These are phyloP conservation scores for Columba guinea DNA, from an alignment of 2,797 vertebrate genomes.

Conservation along the genomic window DNA sequence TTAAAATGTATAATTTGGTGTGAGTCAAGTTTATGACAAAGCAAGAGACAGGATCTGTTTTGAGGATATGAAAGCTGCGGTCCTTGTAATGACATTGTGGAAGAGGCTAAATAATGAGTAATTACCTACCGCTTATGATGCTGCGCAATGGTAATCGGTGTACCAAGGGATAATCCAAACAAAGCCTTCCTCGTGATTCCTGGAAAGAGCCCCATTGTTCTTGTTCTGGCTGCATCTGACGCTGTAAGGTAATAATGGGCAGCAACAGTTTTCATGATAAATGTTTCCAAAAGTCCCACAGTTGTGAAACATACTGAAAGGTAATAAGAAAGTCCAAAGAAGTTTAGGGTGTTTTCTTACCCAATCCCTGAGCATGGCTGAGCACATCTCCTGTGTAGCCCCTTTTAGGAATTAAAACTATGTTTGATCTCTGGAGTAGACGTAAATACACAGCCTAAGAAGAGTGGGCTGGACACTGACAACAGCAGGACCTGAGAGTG, in stretches of 20 bases:
- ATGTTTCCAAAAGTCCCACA: background rate
- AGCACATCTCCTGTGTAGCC: background rate
- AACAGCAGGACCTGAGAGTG: background rate
- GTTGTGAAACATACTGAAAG: background rate
- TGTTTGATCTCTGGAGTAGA: background rate
- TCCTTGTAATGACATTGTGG: background rate
- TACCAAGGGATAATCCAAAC: slow-evolving; percentile 17
- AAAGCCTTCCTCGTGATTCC: slow-evolving; percentile 32
- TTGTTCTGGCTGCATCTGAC: slow-evolving; percentile 14
- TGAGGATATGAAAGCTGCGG: background rate
- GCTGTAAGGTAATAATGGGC: background rate
- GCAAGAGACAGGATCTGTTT: background rate
- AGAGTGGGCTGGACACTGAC: background rate
- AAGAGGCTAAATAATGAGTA: background rate
- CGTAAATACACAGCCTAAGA: background rate
- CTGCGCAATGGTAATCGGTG: background rate
- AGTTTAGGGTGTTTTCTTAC: background rate
- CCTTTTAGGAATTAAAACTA: background rate
- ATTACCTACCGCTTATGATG: background rate
- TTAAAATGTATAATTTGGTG: background rate
- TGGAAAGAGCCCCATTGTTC: slow-evolving; percentile 34
- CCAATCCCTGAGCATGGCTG: background rate
- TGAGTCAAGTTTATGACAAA: background rate
- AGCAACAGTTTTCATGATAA: background rate
- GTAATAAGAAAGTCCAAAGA: background rate